Evolutionary conservation across 2,888 invertebrate species (phyloP).

Genomic region (Parnassius glacialis): DNA sequence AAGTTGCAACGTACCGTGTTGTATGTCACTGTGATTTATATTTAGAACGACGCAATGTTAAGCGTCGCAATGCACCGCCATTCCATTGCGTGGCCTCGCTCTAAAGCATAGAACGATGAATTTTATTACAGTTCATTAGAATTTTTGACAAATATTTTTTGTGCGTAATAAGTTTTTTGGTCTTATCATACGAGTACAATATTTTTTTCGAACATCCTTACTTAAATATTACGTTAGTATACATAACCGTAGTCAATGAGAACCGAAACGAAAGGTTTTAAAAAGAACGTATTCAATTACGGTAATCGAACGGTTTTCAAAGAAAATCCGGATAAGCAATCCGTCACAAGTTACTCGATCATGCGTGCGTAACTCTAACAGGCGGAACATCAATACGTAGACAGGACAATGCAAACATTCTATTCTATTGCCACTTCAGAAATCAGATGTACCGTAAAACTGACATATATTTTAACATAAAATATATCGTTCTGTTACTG

Average conservation of each 20-base stretch:
- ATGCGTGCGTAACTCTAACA: conserved; percentile 38
- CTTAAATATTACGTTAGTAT: background rate
- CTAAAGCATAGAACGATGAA: no score
- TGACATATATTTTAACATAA: conserved; percentile 14
- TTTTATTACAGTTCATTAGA: no score
- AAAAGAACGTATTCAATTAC: conserved; percentile 1
- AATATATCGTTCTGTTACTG: conserved; percentile 15
- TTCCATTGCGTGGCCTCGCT: no score
- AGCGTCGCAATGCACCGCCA: no score
- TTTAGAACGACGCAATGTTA: no score
- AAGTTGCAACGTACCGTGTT: no score
- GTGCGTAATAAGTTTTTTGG: no score
- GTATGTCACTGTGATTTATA: no score
- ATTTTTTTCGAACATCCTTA: background rate
- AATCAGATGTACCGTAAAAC: conserved; percentile 28
- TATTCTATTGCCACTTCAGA: conserved; percentile 27
- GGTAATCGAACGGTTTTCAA: conserved; percentile 14
- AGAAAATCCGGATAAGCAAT: conserved; percentile 32
- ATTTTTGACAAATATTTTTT: no score
- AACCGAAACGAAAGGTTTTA: conserved; percentile 20
- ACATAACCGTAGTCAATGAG: conserved; percentile 1
- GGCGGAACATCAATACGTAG: conserved; percentile 34
- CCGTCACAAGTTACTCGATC: conserved; percentile 34
- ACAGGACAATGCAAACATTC: conserved; percentile 36
- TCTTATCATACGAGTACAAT: no score